phyloP scores from a whole-genome alignment of 1,140 invertebrate genomes.

The Drosophila pruinosa region DNA sequence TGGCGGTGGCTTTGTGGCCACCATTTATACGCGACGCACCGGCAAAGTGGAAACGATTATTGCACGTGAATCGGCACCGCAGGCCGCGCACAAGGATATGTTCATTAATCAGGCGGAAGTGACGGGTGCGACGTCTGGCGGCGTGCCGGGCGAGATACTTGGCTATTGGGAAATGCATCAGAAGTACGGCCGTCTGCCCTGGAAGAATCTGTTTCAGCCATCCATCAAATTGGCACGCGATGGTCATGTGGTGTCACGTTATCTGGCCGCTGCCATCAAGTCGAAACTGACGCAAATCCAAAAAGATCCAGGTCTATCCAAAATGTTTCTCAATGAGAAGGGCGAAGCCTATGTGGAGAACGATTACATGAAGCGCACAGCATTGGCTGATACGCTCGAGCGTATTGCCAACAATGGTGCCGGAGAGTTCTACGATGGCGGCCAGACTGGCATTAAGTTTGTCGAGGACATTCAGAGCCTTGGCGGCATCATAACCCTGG shows the following conservation, averaged over 20 bases:
- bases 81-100: slow-evolving; percentile 87
- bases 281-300: slow-evolving; percentile 84
- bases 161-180: slow-evolving; percentile 93
- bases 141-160: slow-evolving; percentile 94
- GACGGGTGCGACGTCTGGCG: slow-evolving; percentile 88
- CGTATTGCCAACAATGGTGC: slow-evolving; percentile 88
- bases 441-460: slow-evolving; percentile 86
- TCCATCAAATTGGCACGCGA: slow-evolving; percentile 89
- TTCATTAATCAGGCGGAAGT: slow-evolving; percentile 84
- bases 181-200: slow-evolving; percentile 90
- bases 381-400: slow-evolving; percentile 89
- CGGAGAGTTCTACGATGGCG: slow-evolving; percentile 87
- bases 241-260: slow-evolving; percentile 89
- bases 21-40: slow-evolving; percentile 88
- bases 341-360: slow-evolving; percentile 86
- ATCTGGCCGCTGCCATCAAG: slow-evolving; percentile 87
- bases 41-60: slow-evolving; percentile 87
- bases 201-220: slow-evolving; percentile 91
- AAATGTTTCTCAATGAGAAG: slow-evolving; percentile 88
- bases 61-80: slow-evolving; percentile 92
- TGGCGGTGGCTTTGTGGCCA: slow-evolving; percentile 94
- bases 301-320: slow-evolving; percentile 85
- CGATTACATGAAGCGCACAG: slow-evolving; percentile 87
- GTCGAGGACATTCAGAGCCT: slow-evolving; percentile 87
- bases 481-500: slow-evolving; percentile 90